Conservation (phyloP, 2,888 invertebrate species). For the Eupsilia transversa region DNA sequence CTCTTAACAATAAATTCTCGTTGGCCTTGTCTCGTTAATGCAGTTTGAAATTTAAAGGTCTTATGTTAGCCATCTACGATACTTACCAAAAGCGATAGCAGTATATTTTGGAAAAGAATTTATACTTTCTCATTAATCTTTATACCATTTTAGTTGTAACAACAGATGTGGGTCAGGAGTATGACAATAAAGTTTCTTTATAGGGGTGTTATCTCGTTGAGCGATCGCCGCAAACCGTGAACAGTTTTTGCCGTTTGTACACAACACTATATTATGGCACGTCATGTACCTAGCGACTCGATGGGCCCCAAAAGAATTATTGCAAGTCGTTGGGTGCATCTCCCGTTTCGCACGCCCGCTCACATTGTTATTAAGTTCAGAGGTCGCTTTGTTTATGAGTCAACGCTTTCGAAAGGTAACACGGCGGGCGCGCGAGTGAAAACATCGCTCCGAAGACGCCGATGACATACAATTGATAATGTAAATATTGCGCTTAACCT, state of each 20-base stretch:
- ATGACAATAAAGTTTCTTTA: conserved; percentile 80
- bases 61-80: conserved; percentile 46
- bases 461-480: conserved; percentile 90
- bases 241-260: conserved; percentile 79
- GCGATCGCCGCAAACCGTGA: conserved; percentile 79
- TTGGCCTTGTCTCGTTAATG: conserved; percentile 78
- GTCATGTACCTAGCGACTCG: conserved; percentile 82
- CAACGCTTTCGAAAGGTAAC: conserved; percentile 89
- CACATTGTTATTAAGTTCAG: conserved; percentile 90
- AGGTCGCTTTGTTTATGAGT: conserved; percentile 90
- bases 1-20: conserved; percentile 81
- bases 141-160: conserved; percentile 79
- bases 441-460: conserved; percentile 83
- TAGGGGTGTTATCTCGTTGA: conserved; percentile 80
- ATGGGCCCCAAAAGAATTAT: conserved; percentile 87
- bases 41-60: conserved; percentile 47
- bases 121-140: conserved; percentile 75
- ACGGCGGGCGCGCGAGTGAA: conserved; percentile 86
- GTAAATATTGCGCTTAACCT: conserved; percentile 86
- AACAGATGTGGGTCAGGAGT: conserved; percentile 83
- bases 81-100: conserved; percentile 49
- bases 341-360: conserved; percentile 89
- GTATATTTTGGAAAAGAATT: conserved; percentile 53
- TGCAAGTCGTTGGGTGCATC: conserved; percentile 86
- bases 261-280: conserved; percentile 80